Evolutionary conservation across 1,140 invertebrate genomes (phyloP).

Genomic region (Trichonephila inaurata): DNA sequence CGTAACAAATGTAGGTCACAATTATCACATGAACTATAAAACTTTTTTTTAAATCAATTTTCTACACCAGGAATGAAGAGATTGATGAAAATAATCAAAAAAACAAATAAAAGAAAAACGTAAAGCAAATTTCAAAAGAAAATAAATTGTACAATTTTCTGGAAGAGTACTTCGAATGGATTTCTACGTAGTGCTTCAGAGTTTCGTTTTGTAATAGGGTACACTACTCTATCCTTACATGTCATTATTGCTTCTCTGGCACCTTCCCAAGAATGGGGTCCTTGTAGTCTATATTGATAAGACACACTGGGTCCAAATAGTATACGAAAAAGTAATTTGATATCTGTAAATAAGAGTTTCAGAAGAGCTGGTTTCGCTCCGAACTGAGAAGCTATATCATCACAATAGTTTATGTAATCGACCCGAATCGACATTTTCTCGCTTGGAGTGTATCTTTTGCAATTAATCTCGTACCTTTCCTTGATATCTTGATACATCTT

Average conservation of each 20-base stretch:
- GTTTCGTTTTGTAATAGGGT: conserved; percentile 40
- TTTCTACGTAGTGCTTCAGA: neutral
- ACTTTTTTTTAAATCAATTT: too few relatives aligned
- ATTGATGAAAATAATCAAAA: too few relatives aligned
- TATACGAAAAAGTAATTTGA: conserved; percentile 79
- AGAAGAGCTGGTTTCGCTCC: conserved; percentile 80
- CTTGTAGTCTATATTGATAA: too few relatives aligned
- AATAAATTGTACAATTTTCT: neutral
- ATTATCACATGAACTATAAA: too few relatives aligned
- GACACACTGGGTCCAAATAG: conserved; percentile 80
- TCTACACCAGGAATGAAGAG: too few relatives aligned
- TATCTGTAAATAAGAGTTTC: conserved; percentile 80
- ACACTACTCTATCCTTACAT: conserved; percentile 66
- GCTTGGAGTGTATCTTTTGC: conserved; percentile 62
- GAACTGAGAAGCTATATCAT: conserved; percentile 79
- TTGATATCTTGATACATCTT: conserved; percentile 76
- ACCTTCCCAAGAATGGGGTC: too few relatives aligned
- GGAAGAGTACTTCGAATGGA: neutral
- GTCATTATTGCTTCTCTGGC: too few relatives aligned
- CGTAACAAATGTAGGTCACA: too few relatives aligned
- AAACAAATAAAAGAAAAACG: too few relatives aligned
- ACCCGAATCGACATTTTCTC: conserved; percentile 81
- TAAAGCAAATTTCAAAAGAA: neutral
- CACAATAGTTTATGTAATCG: conserved; percentile 80
- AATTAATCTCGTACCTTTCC: conserved; percentile 57